Base-by-base conservation (phyloP, 2,113 vertebrate species). In the Noctilio leporinus region DNA sequence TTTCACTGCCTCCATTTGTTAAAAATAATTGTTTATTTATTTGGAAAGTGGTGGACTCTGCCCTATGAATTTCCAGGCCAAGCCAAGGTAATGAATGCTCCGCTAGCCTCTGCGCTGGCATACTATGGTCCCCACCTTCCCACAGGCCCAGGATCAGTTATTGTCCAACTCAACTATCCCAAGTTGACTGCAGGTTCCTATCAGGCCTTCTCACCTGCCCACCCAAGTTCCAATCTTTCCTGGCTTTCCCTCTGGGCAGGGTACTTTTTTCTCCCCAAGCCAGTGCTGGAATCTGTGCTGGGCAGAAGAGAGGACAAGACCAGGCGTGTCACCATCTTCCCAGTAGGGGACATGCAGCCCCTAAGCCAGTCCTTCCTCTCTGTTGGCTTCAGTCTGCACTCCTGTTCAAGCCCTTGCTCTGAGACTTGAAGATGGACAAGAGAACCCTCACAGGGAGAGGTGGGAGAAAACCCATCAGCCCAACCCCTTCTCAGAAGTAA, bases 11-110 rank as follows among this genome's bases (percentile, higher is more conserved):
- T 96, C 75, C 81, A 76, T 97, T 96, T 86, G 91, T 95, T 95
- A 97, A 97, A 97, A 97, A 97, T 94, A 97, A 94, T 93, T 72
- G 10, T 78, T 97, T 96, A 97, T 97, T 97, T 97, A 97, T 97
- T 97, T 97, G 97, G 97, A 97, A 97, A 96, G 91, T 95, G 91
- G 82, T 92, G 88, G 95, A 96, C 94, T 93, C 97, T 97, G 95
- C 85, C 95, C 95, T 97, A 81, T 43, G 86, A 69, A 93, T 87
- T 85, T 95, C 94, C 97, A 97, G 73, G 62, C 85, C 90, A 94
- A 97, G 38, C 81, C 92, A 97, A 92, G 76, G 89, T 95, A 85
- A 87, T 43, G 69, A 95, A 81, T 69, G n/a, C 67, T 96, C 76
- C 92, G 81, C 95, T 94, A 38, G 43, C 87, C 87, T 95, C 55